Percentiles rank a stretch among this genome's conserved stretches.
Evolutionary conservation across 1,140 invertebrate species (phyloP).

Genomic region (Heliconius hermathena): DNA sequence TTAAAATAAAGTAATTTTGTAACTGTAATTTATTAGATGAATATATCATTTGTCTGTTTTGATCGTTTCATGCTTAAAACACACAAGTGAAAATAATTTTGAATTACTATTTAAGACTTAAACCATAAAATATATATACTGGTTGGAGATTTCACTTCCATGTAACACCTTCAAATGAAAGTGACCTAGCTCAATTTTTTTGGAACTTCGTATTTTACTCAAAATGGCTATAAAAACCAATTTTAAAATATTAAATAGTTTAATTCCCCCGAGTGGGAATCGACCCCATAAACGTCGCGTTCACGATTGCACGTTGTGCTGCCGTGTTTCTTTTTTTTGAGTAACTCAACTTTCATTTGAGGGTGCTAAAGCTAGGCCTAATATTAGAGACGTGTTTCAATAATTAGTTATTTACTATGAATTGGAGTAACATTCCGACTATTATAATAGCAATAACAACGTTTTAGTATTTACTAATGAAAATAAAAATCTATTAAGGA

Average conservation of each 20-base stretch:
- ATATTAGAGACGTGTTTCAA: neutral
- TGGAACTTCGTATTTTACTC: neutral
- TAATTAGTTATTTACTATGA: neutral
- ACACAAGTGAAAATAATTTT: conserved; percentile 48
- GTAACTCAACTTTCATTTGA: neutral
- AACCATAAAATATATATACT: neutral
- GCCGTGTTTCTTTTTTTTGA: neutral
- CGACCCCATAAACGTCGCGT: no score
- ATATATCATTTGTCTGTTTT: conserved; percentile 58
- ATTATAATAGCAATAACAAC: neutral
- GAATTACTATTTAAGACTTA: neutral
- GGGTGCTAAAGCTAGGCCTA: neutral
- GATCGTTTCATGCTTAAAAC: conserved; percentile 54
- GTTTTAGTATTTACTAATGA: neutral
- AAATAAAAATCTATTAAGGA: no score
- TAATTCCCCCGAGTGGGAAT: no score
- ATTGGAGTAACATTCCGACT: neutral
- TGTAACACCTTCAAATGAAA: neutral
- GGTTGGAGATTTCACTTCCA: neutral
- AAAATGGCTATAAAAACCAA: no score
- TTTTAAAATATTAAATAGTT: no score
- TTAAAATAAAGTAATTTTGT: no score
- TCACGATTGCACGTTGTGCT: no score
- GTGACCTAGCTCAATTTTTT: neutral
- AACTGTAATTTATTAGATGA: neutral